Conservation (phyloP, 1,140 invertebrate species). For the Prorops nasuta region DNA sequence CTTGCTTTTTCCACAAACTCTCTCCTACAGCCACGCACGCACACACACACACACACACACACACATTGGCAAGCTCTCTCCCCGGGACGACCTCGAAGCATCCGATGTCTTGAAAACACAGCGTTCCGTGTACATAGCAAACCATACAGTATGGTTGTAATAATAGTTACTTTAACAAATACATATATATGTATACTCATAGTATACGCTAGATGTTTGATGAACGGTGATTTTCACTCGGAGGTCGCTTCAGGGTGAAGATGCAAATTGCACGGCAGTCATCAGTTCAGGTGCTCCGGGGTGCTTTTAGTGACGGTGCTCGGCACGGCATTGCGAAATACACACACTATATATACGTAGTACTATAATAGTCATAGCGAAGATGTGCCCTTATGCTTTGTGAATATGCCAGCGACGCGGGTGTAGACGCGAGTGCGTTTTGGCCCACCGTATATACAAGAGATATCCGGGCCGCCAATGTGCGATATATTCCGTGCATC, state of each 20-base stretch:
- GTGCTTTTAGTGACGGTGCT: conserved; percentile 52
- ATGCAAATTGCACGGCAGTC: not conserved
- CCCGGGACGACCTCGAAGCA: conserved; percentile 22
- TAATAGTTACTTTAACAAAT: too few species aligned
- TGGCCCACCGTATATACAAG: too few species aligned
- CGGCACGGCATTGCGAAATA: conserved; percentile 35
- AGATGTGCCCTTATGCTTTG: conserved; percentile 4
- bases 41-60: conserved; percentile 31
- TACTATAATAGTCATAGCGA: not conserved
- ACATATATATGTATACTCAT: too few species aligned
- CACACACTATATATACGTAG: conserved; percentile 12
- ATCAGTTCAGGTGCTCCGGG: conserved; percentile 41
- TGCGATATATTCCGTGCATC: too few species aligned
- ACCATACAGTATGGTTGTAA: too few species aligned
- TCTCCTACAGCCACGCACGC: not conserved
- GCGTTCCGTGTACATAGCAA: too few species aligned
- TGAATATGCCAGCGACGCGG: not conserved
- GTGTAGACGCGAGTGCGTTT: not conserved
- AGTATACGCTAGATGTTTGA: too few species aligned
- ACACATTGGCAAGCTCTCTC: conserved; percentile 40
- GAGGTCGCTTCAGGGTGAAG: conserved; percentile 18
- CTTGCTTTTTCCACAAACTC: conserved; percentile 2
- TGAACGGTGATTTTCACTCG: too few species aligned
- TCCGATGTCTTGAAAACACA: too few species aligned
- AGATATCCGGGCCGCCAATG: too few species aligned